phyloP scores from a whole-genome alignment of 2,888 invertebrate genomes.

The Dynastes maya region DNA sequence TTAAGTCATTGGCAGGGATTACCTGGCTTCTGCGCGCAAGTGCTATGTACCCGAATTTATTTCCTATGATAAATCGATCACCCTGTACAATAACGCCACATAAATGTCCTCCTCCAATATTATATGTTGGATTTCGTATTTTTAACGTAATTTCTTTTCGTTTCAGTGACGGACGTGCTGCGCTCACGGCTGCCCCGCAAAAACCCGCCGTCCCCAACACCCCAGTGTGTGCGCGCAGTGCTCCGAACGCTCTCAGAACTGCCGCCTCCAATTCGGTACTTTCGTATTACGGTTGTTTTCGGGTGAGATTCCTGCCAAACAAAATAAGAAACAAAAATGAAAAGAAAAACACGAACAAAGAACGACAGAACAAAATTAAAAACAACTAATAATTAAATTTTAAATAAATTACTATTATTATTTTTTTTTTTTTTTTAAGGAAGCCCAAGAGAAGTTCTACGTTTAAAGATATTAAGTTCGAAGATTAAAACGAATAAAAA shows the following conservation, averaged over 20 bases:
- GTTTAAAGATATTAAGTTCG: too few species aligned
- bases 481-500: slow-evolving; percentile 50
- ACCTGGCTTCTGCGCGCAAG: too few species aligned
- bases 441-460: too few species aligned
- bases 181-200: slow-evolving; percentile 71
- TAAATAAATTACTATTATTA: background rate
- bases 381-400: slow-evolving; percentile 55
- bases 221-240: slow-evolving; percentile 69
- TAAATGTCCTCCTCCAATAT: too few species aligned
- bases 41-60: too few species aligned
- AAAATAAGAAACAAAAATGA: slow-evolving; percentile 56
- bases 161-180: slow-evolving; percentile 77
- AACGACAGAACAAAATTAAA: slow-evolving; percentile 50
- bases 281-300: slow-evolving; percentile 70
- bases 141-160: slow-evolving; percentile 40
- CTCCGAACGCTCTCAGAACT: slow-evolving; percentile 69
- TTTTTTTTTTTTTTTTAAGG: background rate
- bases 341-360: slow-evolving; percentile 57
- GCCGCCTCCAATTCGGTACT: slow-evolving; percentile 71
- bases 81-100: too few species aligned
- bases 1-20: too few species aligned
- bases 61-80: too few species aligned
- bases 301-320: slow-evolving; percentile 71
- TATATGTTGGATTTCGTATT: too few species aligned
- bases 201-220: slow-evolving; percentile 64